Evolutionary conservation across 2,888 invertebrate species (phyloP), one percentile per base, ranked within the genome.

Genomic region (Aricia artaxerxes): DNA sequence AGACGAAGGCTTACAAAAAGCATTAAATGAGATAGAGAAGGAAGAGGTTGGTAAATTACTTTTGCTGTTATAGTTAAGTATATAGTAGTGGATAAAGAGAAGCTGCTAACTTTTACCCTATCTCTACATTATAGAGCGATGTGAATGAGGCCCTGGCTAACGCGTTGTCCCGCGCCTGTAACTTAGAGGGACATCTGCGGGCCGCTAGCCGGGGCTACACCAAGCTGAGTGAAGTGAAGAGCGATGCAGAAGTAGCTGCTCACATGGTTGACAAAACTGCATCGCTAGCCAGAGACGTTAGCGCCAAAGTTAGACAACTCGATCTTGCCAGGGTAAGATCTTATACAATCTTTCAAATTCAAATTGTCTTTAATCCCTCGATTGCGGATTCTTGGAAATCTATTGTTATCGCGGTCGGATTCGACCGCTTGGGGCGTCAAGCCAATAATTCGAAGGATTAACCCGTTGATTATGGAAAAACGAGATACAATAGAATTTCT

Each of bases 291-390:
- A 97, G 98, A 86, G 98, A 98, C 88, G 99, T 99, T 79, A 99
- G 98, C 87, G 97, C 98, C 40, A 99, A 99, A 96, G 99, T 99
- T 24, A 96, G 99, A 11, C 97, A 98, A 80, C 92, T 99, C 73
- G 99, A 99, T 92, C 94, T 97, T 79, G 99, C 99, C 0, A 97
- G 98, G 91, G 98, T 98, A 94, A 91, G 94, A 78, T 24, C 24
- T 24, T 24, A 24, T 24, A 24, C 24, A 24, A 24, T 24, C 24
- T 24, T 24, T 24, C 24, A 24, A 24, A 24, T 24, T 24, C 24
- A 24, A 24, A 24, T 24, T 24, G 24, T 24, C 24, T 24, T 24
- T 24, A 24, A 24, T 24, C 24, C 24, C 24, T 24, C 24, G 24
- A 24, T 24, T 24, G 24, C 24, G 24, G 24, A 24, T 24, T 24